These are phyloP conservation scores for Spizella passerina DNA, from an alignment of 2,797 vertebrate genomes.

Conservation along the genomic window DNA sequence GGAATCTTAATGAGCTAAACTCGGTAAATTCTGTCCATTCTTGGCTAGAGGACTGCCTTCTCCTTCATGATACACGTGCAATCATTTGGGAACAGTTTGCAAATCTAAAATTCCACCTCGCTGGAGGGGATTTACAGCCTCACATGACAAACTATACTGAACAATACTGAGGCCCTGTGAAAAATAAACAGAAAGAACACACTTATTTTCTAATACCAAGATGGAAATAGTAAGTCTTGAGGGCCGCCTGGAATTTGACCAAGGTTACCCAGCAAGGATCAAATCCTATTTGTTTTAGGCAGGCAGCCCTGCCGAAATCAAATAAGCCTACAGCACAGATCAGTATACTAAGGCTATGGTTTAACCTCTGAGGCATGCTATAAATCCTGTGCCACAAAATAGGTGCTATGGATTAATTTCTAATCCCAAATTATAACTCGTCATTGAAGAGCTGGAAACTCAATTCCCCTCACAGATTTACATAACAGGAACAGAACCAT, in stretches of 20 bases:
- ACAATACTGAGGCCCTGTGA: conserved; percentile 21
- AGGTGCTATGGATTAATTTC: conserved; percentile 47
- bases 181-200: conserved; percentile 24
- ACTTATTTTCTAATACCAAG: conserved; percentile 38
- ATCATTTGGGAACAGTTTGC: background rate
- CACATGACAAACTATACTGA: conserved; percentile 14
- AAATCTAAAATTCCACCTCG: conserved; percentile 29
- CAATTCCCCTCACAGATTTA: background rate
- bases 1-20: conserved; percentile 36
- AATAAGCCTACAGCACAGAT: conserved; percentile 22
- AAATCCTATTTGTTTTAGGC: conserved; percentile 52
- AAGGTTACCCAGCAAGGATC: conserved; percentile 49
- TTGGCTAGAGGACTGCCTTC: background rate
- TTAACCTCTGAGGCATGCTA: conserved; percentile 36
- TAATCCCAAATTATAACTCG: conserved; percentile 47
- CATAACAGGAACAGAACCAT: background rate
- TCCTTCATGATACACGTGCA: background rate
- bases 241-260: conserved; percentile 38
- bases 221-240: conserved; percentile 27
- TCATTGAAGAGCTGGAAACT: conserved; percentile 12
- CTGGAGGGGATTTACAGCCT: conserved; percentile 34
- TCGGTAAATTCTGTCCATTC: background rate
- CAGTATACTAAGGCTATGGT: background rate
- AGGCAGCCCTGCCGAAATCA: conserved; percentile 38
- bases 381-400: conserved; percentile 42